Conservation (phyloP, 2,888 invertebrate species). For the Conchocele bisecta region DNA sequence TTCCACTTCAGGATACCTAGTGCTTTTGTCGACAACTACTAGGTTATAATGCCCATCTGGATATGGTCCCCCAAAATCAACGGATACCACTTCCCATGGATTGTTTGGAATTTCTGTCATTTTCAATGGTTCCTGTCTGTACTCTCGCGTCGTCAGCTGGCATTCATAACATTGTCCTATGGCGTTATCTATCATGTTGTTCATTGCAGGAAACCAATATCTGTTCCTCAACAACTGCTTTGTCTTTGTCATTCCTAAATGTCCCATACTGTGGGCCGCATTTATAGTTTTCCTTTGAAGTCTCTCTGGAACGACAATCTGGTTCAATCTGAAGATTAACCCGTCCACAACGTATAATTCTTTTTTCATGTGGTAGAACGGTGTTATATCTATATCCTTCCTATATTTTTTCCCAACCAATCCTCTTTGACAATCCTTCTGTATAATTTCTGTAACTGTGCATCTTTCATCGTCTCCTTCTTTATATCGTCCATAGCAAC, state of each 20-base stretch:
- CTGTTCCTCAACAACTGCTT: slow-evolving; percentile 20
- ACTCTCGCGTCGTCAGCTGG: slow-evolving; percentile 31
- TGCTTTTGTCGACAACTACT: slow-evolving; percentile 20
- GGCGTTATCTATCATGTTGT: slow-evolving; percentile 23
- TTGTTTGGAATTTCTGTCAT: slow-evolving; percentile 22
- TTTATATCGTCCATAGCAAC: neutral
- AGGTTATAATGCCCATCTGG: slow-evolving; percentile 3
- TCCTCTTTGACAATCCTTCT: neutral
- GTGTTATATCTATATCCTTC: neutral
- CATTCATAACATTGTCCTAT: slow-evolving; percentile 26
- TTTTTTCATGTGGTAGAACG: slow-evolving; percentile 8
- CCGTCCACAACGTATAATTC: slow-evolving; percentile 4
- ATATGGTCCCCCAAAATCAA: slow-evolving; percentile 14
- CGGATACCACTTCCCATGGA: slow-evolving; percentile 7
- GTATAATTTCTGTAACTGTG: slow-evolving; percentile 6
- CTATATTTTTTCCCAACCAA: neutral
- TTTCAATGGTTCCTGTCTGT: slow-evolving; percentile 32
- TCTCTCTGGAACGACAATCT: slow-evolving; percentile 11
- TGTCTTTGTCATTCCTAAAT: slow-evolving; percentile 28
- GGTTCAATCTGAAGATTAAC: slow-evolving; percentile 5
- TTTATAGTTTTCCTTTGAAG: slow-evolving; percentile 15
- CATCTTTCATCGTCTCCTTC: slow-evolving; percentile 3
- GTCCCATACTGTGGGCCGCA: slow-evolving; percentile 30
- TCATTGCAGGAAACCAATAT: slow-evolving; percentile 41
- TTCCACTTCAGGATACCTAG: slow-evolving; percentile 38